These are phyloP conservation scores for Cynaeus angustus DNA, from an alignment of 2,888 invertebrate species.

Conservation along the genomic window DNA sequence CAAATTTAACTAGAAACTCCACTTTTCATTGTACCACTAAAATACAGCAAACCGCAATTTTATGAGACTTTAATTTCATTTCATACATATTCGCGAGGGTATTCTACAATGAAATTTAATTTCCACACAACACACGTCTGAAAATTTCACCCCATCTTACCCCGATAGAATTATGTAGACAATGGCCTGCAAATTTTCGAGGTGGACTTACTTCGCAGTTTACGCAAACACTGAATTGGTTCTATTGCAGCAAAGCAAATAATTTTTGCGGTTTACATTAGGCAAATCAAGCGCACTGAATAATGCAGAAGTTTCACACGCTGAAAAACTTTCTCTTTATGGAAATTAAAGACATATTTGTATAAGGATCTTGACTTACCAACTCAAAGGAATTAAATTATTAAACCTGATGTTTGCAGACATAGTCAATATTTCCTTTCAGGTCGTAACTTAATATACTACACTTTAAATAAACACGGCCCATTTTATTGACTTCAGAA, in stretches of 20 bases:
- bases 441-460: slow-evolving; percentile 20
- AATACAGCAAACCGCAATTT: background rate
- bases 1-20: slow-evolving; percentile 5
- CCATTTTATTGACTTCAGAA: slow-evolving; percentile 29
- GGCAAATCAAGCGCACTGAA: background rate
- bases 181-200: background rate
- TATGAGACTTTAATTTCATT: background rate
- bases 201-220: background rate
- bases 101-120: slow-evolving; percentile 5
- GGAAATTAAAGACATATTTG: no score
- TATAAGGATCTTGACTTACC: no score
- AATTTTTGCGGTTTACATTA: background rate
- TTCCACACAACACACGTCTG: background rate
- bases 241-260: background rate
- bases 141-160: slow-evolving; percentile 2
- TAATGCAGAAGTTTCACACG: no score
- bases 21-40: slow-evolving; percentile 5
- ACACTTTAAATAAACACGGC: slow-evolving; percentile 31
- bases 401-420: no score
- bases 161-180: background rate
- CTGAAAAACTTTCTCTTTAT: no score
- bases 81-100: background rate
- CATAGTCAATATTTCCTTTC: slow-evolving; percentile 12
- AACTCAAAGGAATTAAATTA: no score
- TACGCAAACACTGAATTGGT: background rate